Evolutionary conservation across 2,888 invertebrate genomes (phyloP).

Genomic region (Cabera pusaria): DNA sequence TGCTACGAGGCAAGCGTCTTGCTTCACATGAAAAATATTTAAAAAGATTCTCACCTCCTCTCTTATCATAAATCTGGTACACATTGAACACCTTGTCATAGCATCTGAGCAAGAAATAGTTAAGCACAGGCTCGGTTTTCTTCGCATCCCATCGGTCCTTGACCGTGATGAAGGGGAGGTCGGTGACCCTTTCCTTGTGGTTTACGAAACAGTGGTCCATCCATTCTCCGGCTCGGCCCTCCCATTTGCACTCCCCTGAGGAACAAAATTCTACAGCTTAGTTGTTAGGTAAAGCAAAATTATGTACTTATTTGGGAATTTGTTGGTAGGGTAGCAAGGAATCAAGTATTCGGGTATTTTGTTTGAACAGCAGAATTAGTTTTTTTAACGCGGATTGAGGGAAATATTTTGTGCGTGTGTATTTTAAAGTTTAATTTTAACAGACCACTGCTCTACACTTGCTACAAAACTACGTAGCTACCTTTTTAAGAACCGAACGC

Average conservation of each 20-base stretch:
- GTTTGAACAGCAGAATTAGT: no score
- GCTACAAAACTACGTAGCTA: no score
- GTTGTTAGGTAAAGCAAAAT: slow-evolving; percentile 1
- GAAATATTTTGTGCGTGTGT: no score
- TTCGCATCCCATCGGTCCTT: slow-evolving; percentile 76
- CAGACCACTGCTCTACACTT: no score
- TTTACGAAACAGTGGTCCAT: slow-evolving; percentile 82
- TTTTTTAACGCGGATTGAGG: no score
- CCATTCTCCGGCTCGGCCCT: slow-evolving; percentile 84
- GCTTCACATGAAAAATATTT: no score
- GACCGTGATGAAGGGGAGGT: slow-evolving; percentile 75
- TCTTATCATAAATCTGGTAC: slow-evolving; percentile 79
- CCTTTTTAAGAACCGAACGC: no score
- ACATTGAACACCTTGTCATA: slow-evolving; percentile 76
- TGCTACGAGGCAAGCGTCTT: no score
- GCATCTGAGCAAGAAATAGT: slow-evolving; percentile 73
- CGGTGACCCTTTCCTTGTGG: slow-evolving; percentile 78
- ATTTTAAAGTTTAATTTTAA: no score
- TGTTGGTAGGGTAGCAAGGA: neutral
- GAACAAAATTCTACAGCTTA: slow-evolving; percentile 6
- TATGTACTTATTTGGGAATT: neutral
- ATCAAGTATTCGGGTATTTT: no score
- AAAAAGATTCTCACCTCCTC: no score
- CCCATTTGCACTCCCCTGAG: slow-evolving; percentile 81
- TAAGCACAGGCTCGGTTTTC: slow-evolving; percentile 70